A percentile compares a stretch with the other conserved stretches of the same genome.
Conservation (phyloP, 2,113 vertebrate species). For the Myodes glareolus region DNA sequence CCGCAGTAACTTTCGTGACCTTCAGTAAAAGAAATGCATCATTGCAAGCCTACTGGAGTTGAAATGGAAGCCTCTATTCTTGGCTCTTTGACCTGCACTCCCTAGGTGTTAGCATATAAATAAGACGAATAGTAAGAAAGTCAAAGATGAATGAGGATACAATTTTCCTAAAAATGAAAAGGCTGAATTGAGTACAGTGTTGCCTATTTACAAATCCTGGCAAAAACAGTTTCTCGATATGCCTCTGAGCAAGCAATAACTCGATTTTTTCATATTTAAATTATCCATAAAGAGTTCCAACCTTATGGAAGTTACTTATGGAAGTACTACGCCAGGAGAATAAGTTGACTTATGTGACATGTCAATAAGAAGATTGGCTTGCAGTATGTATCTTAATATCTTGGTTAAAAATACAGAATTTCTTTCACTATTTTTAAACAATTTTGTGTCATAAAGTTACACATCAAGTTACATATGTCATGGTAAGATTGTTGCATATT, state of each 20-base stretch:
- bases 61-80: not conserved
- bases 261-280: not conserved
- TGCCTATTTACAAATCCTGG: not conserved
- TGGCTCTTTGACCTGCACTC: not conserved
- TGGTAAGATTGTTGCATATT: not conserved
- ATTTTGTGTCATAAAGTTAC: not conserved
- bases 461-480: not conserved
- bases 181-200: not conserved
- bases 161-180: conserved; percentile 33
- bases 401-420: conserved; percentile 36
- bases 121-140: not conserved
- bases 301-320: not conserved
- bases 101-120: not conserved
- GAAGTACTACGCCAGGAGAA: not conserved
- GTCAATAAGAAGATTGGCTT: not conserved
- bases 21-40: not conserved
- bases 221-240: not conserved
- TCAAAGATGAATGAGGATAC: not conserved
- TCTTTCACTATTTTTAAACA: not conserved
- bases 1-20: not conserved
- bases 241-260: not conserved
- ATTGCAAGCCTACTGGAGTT: not conserved
- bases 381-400: not conserved
- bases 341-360: not conserved
- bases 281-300: not conserved